These are phyloP conservation scores for Anticlea derivata DNA, from an alignment of 2,888 invertebrate genomes.

Conservation along the genomic window DNA sequence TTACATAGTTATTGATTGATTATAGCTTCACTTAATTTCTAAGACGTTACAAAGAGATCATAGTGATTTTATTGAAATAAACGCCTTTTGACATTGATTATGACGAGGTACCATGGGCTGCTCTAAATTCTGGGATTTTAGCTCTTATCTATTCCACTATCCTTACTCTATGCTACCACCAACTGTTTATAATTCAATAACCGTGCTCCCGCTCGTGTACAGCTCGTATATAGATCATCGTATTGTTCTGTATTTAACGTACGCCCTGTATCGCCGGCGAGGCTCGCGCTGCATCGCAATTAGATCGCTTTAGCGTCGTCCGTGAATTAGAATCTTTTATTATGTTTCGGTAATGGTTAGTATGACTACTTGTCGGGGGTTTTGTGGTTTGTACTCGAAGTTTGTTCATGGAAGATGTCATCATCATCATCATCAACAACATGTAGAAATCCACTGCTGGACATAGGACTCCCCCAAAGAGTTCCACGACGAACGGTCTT, in stretches of 20 bases:
- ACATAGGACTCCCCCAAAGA: too few relatives aligned
- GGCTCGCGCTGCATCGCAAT: slow-evolving; percentile 55
- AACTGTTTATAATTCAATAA: slow-evolving; percentile 56
- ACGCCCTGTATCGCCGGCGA: slow-evolving; percentile 69
- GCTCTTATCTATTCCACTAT: not conserved
- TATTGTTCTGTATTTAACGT: slow-evolving; percentile 76
- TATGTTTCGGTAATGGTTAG: slow-evolving; percentile 41
- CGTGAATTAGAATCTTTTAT: slow-evolving; percentile 62
- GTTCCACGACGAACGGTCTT: too few relatives aligned
- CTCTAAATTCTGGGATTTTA: too few relatives aligned
- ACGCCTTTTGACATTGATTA: too few relatives aligned
- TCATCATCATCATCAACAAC: too few relatives aligned
- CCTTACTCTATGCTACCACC: slow-evolving; percentile 49
- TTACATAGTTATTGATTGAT: too few relatives aligned
- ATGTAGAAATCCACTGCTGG: too few relatives aligned
- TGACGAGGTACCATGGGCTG: too few relatives aligned
- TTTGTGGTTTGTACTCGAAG: slow-evolving; percentile 11
- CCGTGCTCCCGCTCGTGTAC: slow-evolving; percentile 72
- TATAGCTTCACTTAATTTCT: too few relatives aligned
- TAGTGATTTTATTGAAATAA: too few relatives aligned
- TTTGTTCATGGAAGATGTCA: too few relatives aligned
- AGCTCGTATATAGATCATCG: slow-evolving; percentile 82
- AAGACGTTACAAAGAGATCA: too few relatives aligned
- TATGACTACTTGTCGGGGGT: not conserved
- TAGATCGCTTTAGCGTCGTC: slow-evolving; percentile 33